phyloP scores from a whole-genome alignment of 2,113 vertebrate species.

The Anseranas semipalmata region DNA sequence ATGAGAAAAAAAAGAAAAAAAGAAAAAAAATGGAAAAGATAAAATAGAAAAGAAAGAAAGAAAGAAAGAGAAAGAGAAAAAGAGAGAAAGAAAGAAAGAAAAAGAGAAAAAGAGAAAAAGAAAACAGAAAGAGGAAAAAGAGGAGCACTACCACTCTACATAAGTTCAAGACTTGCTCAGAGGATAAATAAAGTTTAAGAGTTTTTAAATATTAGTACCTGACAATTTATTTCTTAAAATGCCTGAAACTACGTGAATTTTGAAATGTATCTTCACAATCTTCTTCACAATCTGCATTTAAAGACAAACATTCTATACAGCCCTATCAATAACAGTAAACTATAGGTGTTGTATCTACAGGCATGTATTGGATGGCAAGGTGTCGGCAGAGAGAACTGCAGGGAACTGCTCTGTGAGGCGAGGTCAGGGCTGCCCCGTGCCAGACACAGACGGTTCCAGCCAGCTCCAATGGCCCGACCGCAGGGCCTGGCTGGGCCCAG shows the following conservation, averaged over 20 bases:
- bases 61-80: no score
- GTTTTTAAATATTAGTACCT: not conserved
- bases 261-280: not conserved
- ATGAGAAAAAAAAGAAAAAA: not conserved
- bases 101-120: not conserved
- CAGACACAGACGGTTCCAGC: no score
- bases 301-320: not conserved
- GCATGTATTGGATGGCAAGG: no score
- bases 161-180: not conserved
- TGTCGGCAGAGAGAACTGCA: no score
- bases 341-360: no score
- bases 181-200: not conserved
- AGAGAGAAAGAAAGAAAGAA: no score
- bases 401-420: no score
- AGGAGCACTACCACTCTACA: not conserved
- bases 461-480: no score
- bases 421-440: no score
- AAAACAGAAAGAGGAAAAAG: not conserved
- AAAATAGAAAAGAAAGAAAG: no score
- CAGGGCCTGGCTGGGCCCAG: no score
- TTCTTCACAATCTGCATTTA: not conserved
- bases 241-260: not conserved
- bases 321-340: not conserved
- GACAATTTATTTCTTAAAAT: not conserved
- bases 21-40: not conserved